Base-by-base conservation (phyloP, 1,140 invertebrate species). In the Goniozus legneri region DNA sequence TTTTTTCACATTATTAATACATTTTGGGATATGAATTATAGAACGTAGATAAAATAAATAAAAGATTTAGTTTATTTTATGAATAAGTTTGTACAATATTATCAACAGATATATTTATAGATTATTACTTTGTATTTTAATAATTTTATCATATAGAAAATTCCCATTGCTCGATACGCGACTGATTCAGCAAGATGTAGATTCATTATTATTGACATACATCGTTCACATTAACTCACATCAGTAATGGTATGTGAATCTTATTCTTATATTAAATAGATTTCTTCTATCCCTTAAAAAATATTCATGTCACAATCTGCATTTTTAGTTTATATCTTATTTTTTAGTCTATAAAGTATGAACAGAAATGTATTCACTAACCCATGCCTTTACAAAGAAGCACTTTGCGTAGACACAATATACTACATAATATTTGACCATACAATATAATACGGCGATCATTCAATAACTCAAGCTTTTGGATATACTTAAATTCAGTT, bases 71-170 rank as follows among this genome's bases (percentile, higher is more conserved):
- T 64, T 62, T 65, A 64, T 64, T 65, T 64, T 64, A 62, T 50
- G 48, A 60, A 62, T 65, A 58, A 62, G 56, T 65, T 64, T 65
- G 60, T 65, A 65, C 63, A 65, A 56, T 62, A 50, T 49, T 56
- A 52, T 64, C 54, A 64, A 64, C 59, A 64, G 63, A 56, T 64
- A 60, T 58, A 51, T 60, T 55, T 50, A 57, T 50, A 49, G 44
- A 27, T 13, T 22, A 27, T 47, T 31, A 31, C n/a, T 22, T 16
- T n/a, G 10, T 33, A 33, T 24, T 13, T 18, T 27, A 22, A 37
- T 21, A 33, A 33, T 35, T 35, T 34, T 27, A 31, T 3, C 10
- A 10, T 27, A 27, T 27, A 27, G 24, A 27, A 27, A 27, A 27
- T 6, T 27, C 10, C 24, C 4, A 27, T 27, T 10, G 10, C 10